These are phyloP conservation scores for Catostomus latipinnis DNA, from an alignment of 2,797 vertebrate genomes.

Conservation along the genomic window DNA sequence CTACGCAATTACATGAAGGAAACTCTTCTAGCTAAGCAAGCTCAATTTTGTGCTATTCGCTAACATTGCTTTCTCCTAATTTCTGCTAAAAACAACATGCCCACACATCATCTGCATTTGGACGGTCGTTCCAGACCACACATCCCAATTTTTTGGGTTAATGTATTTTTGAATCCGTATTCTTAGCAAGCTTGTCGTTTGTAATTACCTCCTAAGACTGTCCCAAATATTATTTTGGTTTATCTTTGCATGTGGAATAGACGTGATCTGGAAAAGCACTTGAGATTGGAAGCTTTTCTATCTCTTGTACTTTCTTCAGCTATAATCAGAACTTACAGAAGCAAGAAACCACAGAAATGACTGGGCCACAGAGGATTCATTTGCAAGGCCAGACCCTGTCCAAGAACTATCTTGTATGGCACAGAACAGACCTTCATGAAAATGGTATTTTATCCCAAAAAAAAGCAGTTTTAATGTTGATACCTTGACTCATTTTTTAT, in stretches of 20 bases:
- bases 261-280: slow-evolving; percentile 59
- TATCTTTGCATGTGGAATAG: slow-evolving; percentile 54
- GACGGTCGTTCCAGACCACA: slow-evolving; percentile 25
- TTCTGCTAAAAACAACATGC: slow-evolving; percentile 75
- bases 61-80: slow-evolving; percentile 60
- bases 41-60: too few species aligned
- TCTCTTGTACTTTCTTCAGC: slow-evolving; percentile 66
- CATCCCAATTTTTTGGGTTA: slow-evolving; percentile 38
- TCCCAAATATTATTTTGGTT: slow-evolving; percentile 49
- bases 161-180: slow-evolving; percentile 45
- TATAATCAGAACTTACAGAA: slow-evolving; percentile 55
- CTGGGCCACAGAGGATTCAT: slow-evolving; percentile 63
- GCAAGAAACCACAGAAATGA: slow-evolving; percentile 73
- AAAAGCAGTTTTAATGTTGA: slow-evolving; percentile 19
- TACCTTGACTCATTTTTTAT: background rate
- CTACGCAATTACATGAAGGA: too few species aligned
- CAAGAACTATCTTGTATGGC: background rate
- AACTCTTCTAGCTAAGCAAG: too few species aligned
- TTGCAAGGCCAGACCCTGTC: slow-evolving; percentile 55
- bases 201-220: slow-evolving; percentile 46
- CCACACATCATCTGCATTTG: slow-evolving; percentile 62
- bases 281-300: slow-evolving; percentile 58
- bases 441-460: too few species aligned
- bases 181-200: slow-evolving; percentile 45
- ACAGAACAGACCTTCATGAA: background rate